Base-by-base conservation (phyloP, 1,140 invertebrate genomes). In the Drosophila seguyi region DNA sequence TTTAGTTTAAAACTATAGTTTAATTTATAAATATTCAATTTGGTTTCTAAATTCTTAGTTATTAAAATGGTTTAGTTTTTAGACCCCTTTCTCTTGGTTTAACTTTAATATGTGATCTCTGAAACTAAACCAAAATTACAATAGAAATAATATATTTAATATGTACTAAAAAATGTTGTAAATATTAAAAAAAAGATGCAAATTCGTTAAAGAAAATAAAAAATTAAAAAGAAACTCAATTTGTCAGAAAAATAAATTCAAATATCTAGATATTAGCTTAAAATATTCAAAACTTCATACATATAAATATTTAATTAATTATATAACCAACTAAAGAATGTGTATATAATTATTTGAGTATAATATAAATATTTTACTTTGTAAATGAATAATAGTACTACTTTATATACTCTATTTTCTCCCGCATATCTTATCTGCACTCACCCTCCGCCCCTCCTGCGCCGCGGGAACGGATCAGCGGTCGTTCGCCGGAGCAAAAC, bases 401-500 rank as follows among this genome's bases (percentile, higher is more conserved):
- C 18, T n/a, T 47, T 4, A 8, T 36, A 36, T 55, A 38, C 5
- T 36, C 52, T 6, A 16, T 27, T 38, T 22, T 53, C 1, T 27
- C 14, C 38, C 13, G 34, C 52, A 25, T 38, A 58, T 56, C 20
- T 29, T 16, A 42, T 48, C 27, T 25, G 47, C 14, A 55, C 62
- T 68, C 52, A 68, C 72, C 78, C 36, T 27, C 36, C 27, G 18
- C 48, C 18, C 52, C 52, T 22, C 34, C 52, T 38, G 41, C 20
- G 53, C 34, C 47, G 36, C 47, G 36, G 41, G 74, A 67, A 61
- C 68, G 69, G 31, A 90, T 86, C 11, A 90, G 58, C 8, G 82
- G 80, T n/a, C 80, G 59, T 22, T 79, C 66, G 36, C 72, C 80
- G 29, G 53, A 62, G 31, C 84, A 87, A 25, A 87, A 77, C 41